These are phyloP conservation scores for Eulithis testata DNA, from an alignment of 2,888 invertebrate species.

Conservation along the genomic window DNA sequence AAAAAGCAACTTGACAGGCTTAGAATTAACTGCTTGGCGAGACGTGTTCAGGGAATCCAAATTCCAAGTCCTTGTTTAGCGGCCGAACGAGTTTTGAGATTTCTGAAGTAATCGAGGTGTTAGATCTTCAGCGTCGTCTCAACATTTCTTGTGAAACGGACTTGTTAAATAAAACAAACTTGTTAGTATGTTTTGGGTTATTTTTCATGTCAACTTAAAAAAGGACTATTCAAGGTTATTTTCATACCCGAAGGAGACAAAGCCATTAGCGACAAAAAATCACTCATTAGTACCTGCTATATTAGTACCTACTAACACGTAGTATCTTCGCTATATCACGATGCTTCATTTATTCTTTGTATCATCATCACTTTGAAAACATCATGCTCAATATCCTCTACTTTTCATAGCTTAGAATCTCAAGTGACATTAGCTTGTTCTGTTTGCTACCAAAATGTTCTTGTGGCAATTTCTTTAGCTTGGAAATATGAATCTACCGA, in stretches of 20 bases:
- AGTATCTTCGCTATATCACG: too few species aligned
- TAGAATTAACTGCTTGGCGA: constrained; percentile 62
- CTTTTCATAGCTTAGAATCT: too few species aligned
- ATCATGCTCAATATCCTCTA: neutral
- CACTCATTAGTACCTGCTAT: too few species aligned
- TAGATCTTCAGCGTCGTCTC: constrained; percentile 53
- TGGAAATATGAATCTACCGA: neutral
- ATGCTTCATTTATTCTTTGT: too few species aligned
- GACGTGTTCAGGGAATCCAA: constrained; percentile 67
- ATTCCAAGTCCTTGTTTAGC: constrained; percentile 61
- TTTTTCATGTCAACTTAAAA: constrained; percentile 8
- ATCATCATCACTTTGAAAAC: too few species aligned
- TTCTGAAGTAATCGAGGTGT: constrained; percentile 55
- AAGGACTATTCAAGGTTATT: too few species aligned
- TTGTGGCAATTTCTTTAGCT: neutral
- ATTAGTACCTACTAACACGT: too few species aligned
- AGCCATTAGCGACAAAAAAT: too few species aligned
- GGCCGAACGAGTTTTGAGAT: constrained; percentile 57
- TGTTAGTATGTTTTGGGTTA: constrained; percentile 17
- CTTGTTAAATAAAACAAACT: constrained; percentile 27
- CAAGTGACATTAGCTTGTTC: too few species aligned
- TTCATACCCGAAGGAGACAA: too few species aligned
- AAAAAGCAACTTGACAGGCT: constrained; percentile 60
- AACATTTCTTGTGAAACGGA: constrained; percentile 29
- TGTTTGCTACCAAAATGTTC: neutral